Percentiles rank a stretch among this genome's conserved stretches.
phyloP scores from a whole-genome alignment of 1,140 invertebrate species.

The Coboldia fuscipes region DNA sequence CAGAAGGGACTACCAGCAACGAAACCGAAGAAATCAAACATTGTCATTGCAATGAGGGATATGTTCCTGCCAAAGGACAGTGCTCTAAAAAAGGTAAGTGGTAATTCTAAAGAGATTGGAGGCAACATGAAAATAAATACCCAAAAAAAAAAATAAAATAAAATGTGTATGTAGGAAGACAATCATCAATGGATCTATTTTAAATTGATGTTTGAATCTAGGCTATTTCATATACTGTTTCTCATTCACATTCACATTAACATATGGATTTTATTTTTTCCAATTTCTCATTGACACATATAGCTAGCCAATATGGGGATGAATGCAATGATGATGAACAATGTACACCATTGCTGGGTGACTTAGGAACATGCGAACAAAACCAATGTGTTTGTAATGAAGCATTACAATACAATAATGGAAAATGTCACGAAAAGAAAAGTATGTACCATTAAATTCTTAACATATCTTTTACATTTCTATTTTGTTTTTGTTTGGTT shows the following conservation, averaged over 20 bases:
- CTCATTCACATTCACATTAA: neutral
- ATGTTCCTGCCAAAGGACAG: conserved; percentile 19
- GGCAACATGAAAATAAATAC: no score
- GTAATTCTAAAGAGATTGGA: no score
- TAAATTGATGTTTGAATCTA: no score
- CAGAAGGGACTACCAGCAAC: conserved; percentile 4
- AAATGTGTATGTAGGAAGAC: no score
- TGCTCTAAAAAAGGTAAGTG: conserved; percentile 20
- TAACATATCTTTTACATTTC: neutral
- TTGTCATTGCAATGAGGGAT: conserved; percentile 21
- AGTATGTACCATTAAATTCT: conserved; percentile 6
- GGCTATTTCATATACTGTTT: no score
- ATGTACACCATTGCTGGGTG: conserved; percentile 14
- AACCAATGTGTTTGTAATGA: conserved; percentile 15
- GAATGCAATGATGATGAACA: conserved; percentile 17
- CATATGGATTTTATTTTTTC: neutral
- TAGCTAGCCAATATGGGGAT: conserved; percentile 14
- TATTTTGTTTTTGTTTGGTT: neutral
- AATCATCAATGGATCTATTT: no score
- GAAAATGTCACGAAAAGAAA: conserved; percentile 12
- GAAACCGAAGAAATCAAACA: conserved; percentile 9
- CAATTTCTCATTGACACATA: no score
- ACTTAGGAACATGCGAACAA: conserved; percentile 10
- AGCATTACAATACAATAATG: conserved; percentile 13
- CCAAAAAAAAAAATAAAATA: no score